Evolutionary conservation across 2,113 vertebrate genomes (phyloP).

Genomic region (Syngnathus typhle): DNA sequence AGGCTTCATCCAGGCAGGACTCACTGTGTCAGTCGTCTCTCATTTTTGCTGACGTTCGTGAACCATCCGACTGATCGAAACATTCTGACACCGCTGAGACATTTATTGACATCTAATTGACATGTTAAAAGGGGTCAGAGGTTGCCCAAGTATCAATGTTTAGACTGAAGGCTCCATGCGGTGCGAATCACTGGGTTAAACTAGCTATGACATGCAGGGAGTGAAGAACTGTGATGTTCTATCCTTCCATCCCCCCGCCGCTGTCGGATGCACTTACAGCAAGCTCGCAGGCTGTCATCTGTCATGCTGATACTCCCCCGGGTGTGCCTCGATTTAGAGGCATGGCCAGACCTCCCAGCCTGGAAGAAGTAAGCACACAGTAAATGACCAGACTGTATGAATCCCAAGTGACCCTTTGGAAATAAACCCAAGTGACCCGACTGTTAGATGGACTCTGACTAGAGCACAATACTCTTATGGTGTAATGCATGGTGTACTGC

Average conservation of each 20-base stretch:
- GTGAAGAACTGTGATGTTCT: slow-evolving; percentile 18
- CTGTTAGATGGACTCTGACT: slow-evolving; percentile 18
- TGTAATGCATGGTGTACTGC: neutral
- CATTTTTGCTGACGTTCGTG: neutral
- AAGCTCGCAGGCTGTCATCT: slow-evolving; percentile 16
- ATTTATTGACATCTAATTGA: slow-evolving; percentile 1
- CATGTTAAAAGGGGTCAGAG: neutral
- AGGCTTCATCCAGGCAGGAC: neutral
- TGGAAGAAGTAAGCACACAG: slow-evolving; percentile 12
- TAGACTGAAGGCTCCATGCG: neutral
- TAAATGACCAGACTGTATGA: slow-evolving; percentile 30
- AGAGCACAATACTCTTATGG: neutral
- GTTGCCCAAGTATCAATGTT: neutral
- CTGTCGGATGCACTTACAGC: slow-evolving; percentile 33
- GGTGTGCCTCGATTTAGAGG: slow-evolving; percentile 6
- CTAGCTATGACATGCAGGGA: slow-evolving; percentile 15
- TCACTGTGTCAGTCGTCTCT: neutral
- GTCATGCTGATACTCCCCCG: slow-evolving; percentile 28
- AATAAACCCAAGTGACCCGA: slow-evolving; percentile 17
- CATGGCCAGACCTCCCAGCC: slow-evolving; percentile 12
- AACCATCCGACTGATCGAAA: neutral
- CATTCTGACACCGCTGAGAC: neutral
- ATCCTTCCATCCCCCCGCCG: slow-evolving; percentile 7
- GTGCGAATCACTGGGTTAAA: slow-evolving; percentile 17
- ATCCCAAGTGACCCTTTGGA: slow-evolving; percentile 20